Percentiles rank a stretch among this genome's conserved stretches.
phyloP scores from a whole-genome alignment of 2,888 invertebrate species.

The Idaea dimidiata region DNA sequence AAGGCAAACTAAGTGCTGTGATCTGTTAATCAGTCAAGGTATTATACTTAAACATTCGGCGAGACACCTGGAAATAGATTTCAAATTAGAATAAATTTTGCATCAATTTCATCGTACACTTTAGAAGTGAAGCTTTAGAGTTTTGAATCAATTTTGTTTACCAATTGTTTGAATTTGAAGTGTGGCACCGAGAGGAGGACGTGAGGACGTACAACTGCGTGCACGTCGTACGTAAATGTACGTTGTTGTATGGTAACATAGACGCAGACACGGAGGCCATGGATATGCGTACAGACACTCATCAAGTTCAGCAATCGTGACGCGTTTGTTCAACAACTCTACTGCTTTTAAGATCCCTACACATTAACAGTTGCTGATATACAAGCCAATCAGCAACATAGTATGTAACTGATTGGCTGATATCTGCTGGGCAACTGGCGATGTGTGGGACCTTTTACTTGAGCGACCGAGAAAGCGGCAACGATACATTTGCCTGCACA shows the following conservation, averaged over 20 bases:
- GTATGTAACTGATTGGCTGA: too few relatives aligned
- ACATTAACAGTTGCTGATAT: too few relatives aligned
- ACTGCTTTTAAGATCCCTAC: slow-evolving; percentile 31
- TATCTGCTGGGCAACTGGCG: too few relatives aligned
- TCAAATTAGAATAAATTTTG: slow-evolving; percentile 79
- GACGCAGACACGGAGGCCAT: slow-evolving; percentile 16
- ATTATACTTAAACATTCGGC: slow-evolving; percentile 77
- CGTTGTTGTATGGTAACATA: slow-evolving; percentile 35
- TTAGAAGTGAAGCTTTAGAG: slow-evolving; percentile 47
- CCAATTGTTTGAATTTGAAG: slow-evolving; percentile 56
- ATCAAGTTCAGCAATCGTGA: slow-evolving; percentile 42
- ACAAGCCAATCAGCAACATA: too few relatives aligned
- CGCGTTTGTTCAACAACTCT: slow-evolving; percentile 48
- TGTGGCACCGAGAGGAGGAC: slow-evolving; percentile 34
- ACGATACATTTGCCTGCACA: slow-evolving; percentile 7
- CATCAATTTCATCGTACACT: slow-evolving; percentile 66
- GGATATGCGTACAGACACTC: slow-evolving; percentile 20
- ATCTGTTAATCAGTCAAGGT: slow-evolving; percentile 68
- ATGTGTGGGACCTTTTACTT: slow-evolving; percentile 16
- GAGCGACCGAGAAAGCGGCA: slow-evolving; percentile 43
- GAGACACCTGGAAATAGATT: slow-evolving; percentile 80
- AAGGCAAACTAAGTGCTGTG: slow-evolving; percentile 69
- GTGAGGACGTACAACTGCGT: background rate
- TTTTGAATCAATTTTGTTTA: slow-evolving; percentile 70
- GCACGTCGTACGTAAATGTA: background rate